Base-by-base conservation (phyloP, 2,113 vertebrate species). In the Andinoacara biseriatus region DNA sequence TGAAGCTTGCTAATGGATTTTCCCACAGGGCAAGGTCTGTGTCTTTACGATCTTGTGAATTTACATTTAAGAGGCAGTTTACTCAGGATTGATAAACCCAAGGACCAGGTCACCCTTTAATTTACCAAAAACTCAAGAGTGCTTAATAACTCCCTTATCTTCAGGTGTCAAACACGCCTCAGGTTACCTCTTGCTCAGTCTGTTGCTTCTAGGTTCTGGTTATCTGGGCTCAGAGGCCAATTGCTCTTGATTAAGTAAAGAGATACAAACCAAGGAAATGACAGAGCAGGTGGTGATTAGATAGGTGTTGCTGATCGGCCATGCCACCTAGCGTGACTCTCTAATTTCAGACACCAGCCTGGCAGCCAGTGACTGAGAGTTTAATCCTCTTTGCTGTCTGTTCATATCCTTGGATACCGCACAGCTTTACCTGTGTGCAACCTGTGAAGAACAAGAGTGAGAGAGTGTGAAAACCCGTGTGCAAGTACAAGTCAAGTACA, bases 331-430 rank as follows among this genome's bases (percentile, higher is more conserved):
- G 81, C 65, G 81, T 4, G 56, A 38, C 62, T 31, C 59, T 79
- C 78, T 90, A 75, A 93, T 92, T 91, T 91, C 80, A 89, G 83
- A 86, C 76, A 77, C 38, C 76, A 31, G 52, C 78, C 78, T 86
- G 67, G 67, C 83, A 79, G 84, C 74, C 57, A 5, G 22, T 65
- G 26, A 88, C 80, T 58, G 78, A 86, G 83, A 86, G 54, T n/a
- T 5, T 88, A 93, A 90, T 94, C 89, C 93, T 93, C 92, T 94
- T 92, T 91, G 49, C 83, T 82, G 60, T 83, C 65, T 76, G n/a
- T 83, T 60, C 76, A 83, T 82, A 83, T 86, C 57, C 58, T 87
- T 46, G 9, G 60, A 86, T 78, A 14, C 63, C 5, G 6, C 74
- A 69, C 26, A 57, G 54, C 63, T 86, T 57, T 31, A 91, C 85